Base-by-base conservation (phyloP, 2,797 vertebrate species). In the Muscicapa striata region DNA sequence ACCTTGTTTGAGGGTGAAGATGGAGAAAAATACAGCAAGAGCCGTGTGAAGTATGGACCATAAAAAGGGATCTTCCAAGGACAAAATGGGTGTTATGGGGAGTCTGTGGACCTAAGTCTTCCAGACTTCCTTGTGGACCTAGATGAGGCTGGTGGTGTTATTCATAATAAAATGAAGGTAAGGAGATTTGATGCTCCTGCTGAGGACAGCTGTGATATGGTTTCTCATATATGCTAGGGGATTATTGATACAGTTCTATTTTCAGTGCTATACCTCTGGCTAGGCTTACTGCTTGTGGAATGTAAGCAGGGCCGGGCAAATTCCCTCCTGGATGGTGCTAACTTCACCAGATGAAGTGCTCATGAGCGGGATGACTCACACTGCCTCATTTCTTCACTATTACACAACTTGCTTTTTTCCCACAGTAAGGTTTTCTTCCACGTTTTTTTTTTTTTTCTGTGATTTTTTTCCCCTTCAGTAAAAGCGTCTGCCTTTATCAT, bases 281-380 rank as follows among this genome's bases (percentile, higher is more conserved):
- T 38, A 43, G 45, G 81, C 61, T 70, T 38, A 23, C 45, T 57
- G 84, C n/a, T 36, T 58, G 91, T 38, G 51, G 82, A 89, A 81
- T 57, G 62, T 10, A 54, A 59, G 21, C 12, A 8, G 26, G 87
- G 68, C 79, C 87, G 89, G 93, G 91, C 85, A 84, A 45, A 62
- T 75, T 84, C 93, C 30, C 73, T 84, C n/a, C 64, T 66, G 73
- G 80, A 51, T 68, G 93, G 61, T 83, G 93, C 81, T 82, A 94
- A 84, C 73, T 70, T 17, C 3, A 26, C 34, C 79, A 84, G 78
- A 92, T 27, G 81, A 92, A 86, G 91, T 29, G 78, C 92, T 96
- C 57, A 70, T 74, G 78, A 66, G 81, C 1, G 3, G 45, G 45
- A 75, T 95, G 95, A 96, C 91, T 96, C 96, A 96, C 87, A 30